phyloP scores from a whole-genome alignment of 2,113 vertebrate genomes.

The Phycodurus eques region DNA sequence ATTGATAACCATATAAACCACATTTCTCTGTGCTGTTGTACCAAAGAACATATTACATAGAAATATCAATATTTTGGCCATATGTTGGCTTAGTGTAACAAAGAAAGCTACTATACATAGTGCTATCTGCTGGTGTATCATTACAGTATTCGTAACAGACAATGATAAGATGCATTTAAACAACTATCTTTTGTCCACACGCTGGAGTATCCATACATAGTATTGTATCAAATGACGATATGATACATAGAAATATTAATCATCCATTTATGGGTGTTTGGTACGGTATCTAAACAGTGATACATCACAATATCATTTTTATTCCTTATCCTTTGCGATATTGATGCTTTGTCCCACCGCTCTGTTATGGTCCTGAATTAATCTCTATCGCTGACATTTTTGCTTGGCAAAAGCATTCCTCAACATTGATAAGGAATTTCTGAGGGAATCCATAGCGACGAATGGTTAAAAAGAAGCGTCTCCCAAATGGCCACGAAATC shows the following conservation, averaged over 20 bases:
- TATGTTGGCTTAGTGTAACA: no score
- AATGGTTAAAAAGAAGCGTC: slow-evolving; percentile 3
- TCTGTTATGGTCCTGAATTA: not conserved
- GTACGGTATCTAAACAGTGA: not conserved
- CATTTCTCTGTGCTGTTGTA: no score
- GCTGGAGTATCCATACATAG: no score
- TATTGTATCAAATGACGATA: not conserved
- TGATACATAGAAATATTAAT: not conserved
- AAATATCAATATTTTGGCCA: no score
- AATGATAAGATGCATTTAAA: no score
- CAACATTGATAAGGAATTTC: not conserved
- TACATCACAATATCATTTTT: not conserved
- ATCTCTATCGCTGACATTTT: not conserved
- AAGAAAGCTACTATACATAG: no score
- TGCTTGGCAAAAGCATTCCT: not conserved
- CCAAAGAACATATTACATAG: no score
- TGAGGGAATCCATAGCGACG: not conserved
- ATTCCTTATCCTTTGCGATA: not conserved
- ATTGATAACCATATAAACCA: no score
- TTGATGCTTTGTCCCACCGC: not conserved
- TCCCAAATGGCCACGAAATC: slow-evolving; percentile 26
- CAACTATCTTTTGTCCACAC: no score
- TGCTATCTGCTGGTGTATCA: no score
- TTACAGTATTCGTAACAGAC: no score
- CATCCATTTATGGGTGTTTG: not conserved